Base-by-base conservation (phyloP, 2,888 invertebrate species). In the Cremastinae sp. region DNA sequence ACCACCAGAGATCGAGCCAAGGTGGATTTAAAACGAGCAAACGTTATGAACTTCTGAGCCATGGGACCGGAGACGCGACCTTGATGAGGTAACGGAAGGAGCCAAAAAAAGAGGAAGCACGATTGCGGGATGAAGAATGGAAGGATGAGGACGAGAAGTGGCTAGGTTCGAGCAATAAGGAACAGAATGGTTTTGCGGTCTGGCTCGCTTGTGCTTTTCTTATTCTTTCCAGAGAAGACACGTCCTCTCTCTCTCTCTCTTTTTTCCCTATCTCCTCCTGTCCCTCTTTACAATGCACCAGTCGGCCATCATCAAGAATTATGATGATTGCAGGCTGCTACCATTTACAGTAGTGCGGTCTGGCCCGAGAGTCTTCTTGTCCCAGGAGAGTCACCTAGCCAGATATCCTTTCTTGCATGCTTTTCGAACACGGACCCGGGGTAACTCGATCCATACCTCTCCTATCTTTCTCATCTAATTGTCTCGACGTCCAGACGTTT, bases 261-360 rank as follows among this genome's bases (percentile, higher is more conserved):
- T 68, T 51, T 51, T 73, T 41, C 18, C 28, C 34, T 68, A 54
- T 62, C 51, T 28, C 61, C 61, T 62, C 72, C 54, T 59, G 59
- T 56, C 28, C 65, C 38, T 62, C 76, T 79, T 71, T 78, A 65
- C 79, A 69, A 12, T n/a, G 65, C 68, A 75, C 70, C 74, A 79
- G 51, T 79, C 79, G 81, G 78, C 83, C 84, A 85, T 85, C 85
- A 81, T 84, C 83, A 83, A 84, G 86, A 87, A 87, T 86, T 88
- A 88, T 86, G 88, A 87, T 87, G 87, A 88, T 88, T 87, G 84
- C 86, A 83, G 84, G 81, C 84, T 87, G 88, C 87, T 87, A 88
- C 87, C 86, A 88, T 87, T 88, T 87, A 86, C 87, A 88, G 87
- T 86, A 87, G 87, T 86, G 87, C 84, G 83, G 85, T 86, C 71